These are phyloP conservation scores for Limnephilus lunatus DNA, from an alignment of 2,888 invertebrate genomes.

Conservation along the genomic window DNA sequence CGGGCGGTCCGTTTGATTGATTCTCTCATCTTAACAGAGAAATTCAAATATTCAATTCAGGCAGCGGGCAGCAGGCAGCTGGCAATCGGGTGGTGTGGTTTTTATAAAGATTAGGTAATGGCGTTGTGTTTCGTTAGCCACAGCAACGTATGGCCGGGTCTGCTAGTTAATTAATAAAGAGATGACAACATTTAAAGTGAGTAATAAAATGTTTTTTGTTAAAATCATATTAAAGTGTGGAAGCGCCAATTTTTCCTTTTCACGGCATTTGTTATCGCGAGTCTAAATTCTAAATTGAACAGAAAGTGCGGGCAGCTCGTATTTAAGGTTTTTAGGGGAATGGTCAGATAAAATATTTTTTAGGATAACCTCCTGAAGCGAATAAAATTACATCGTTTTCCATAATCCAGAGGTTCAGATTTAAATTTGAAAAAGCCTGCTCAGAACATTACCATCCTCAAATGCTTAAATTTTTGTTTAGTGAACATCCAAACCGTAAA, in stretches of 20 bases:
- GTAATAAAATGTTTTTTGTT: neutral
- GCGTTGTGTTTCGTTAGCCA: too few relatives aligned
- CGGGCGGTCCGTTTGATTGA: too few relatives aligned
- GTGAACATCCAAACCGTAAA: constrained; percentile 14
- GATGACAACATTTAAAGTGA: too few relatives aligned
- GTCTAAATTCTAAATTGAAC: neutral
- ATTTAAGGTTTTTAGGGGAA: neutral
- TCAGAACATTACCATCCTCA: neutral
- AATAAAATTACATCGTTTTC: neutral
- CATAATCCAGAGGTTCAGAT: neutral
- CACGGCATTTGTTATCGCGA: neutral
- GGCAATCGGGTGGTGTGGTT: too few relatives aligned
- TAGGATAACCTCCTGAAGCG: neutral
- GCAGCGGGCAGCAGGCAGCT: too few relatives aligned
- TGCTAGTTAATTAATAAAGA: too few relatives aligned
- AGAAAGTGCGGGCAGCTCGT: neutral
- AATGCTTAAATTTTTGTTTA: neutral
- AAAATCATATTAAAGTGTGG: neutral
- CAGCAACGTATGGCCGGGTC: too few relatives aligned
- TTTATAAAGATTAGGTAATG: too few relatives aligned
- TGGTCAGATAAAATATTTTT: neutral
- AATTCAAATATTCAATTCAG: too few relatives aligned
- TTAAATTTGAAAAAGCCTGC: neutral
- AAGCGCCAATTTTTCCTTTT: neutral
- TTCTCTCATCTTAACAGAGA: too few relatives aligned